phyloP scores from a whole-genome alignment of 1,140 invertebrate genomes.

The Drosophila murphyi region DNA sequence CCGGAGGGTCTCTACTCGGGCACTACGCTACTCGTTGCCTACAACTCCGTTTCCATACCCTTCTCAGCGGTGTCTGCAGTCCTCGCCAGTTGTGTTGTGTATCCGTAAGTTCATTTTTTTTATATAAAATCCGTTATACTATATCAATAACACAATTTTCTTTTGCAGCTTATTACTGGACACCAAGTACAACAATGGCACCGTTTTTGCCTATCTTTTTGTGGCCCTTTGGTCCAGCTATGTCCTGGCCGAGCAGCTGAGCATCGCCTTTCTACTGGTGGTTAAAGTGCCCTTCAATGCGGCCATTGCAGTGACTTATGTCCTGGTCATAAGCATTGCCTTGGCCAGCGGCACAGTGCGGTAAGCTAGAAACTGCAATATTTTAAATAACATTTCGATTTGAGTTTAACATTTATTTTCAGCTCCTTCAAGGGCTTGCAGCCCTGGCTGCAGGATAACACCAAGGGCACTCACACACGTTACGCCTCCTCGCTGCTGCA shows the following conservation, averaged over 20 bases:
- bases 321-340: constrained; percentile 90
- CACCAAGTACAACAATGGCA: constrained; percentile 68
- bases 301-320: constrained; percentile 90
- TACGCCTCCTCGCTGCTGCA: constrained; percentile 91
- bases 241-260: constrained; percentile 93
- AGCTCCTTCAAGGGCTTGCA: constrained; percentile 90
- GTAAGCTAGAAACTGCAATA: constrained; percentile 79
- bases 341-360: constrained; percentile 92
- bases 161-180: constrained; percentile 67
- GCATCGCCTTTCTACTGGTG: constrained; percentile 92
- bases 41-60: constrained; percentile 91
- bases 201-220: constrained; percentile 85
- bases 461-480: constrained; percentile 90
- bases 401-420: constrained; percentile 2
- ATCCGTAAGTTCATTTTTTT: constrained; percentile 87
- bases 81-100: constrained; percentile 89
- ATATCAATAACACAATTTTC: background rate
- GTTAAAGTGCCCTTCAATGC: constrained; percentile 91
- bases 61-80: constrained; percentile 90
- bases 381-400: no score
- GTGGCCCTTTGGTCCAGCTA: constrained; percentile 92
- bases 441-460: constrained; percentile 92
- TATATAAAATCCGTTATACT: background rate
- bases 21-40: constrained; percentile 91
- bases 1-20: constrained; percentile 94